These are phyloP conservation scores for Ochropacha duplaris DNA, from an alignment of 2,888 invertebrate species.

Conservation along the genomic window DNA sequence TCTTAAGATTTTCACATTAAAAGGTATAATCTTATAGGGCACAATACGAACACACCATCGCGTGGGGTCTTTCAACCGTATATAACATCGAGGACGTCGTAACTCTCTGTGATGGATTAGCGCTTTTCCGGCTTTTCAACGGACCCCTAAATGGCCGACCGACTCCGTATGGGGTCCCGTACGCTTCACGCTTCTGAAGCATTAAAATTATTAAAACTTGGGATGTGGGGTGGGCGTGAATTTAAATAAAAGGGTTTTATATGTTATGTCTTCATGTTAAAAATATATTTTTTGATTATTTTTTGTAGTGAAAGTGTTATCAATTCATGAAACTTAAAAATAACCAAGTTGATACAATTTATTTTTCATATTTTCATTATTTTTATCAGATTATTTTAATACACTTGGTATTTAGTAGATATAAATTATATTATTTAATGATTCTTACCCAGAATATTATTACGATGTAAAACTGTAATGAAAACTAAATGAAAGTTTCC, in stretches of 20 bases:
- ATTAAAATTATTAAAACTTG: constrained; percentile 18
- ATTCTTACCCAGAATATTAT: too few relatives aligned
- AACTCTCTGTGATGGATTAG: constrained; percentile 71
- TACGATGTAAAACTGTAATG: background rate
- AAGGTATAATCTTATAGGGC: background rate
- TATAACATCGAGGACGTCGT: constrained; percentile 53
- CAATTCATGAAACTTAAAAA: too few relatives aligned
- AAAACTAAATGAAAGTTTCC: constrained; percentile 21
- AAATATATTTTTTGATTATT: too few relatives aligned
- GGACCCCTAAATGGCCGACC: constrained; percentile 56
- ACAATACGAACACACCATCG: constrained; percentile 24
- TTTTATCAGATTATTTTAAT: too few relatives aligned
- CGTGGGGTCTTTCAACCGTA: constrained; percentile 44
- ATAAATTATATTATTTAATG: too few relatives aligned
- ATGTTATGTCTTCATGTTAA: background rate
- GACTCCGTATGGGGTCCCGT: constrained; percentile 26
- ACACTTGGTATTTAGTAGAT: too few relatives aligned
- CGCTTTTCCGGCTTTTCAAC: constrained; percentile 75
- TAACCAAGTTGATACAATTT: too few relatives aligned
- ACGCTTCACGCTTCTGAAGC: constrained; percentile 10
- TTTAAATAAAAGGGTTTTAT: background rate
- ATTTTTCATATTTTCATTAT: too few relatives aligned
- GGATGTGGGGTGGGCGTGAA: background rate
- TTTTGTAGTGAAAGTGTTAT: too few relatives aligned
- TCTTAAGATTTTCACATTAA: background rate